Evolutionary conservation across 2,797 vertebrate genomes (phyloP).

Genomic region (Leptatherina wallacei): DNA sequence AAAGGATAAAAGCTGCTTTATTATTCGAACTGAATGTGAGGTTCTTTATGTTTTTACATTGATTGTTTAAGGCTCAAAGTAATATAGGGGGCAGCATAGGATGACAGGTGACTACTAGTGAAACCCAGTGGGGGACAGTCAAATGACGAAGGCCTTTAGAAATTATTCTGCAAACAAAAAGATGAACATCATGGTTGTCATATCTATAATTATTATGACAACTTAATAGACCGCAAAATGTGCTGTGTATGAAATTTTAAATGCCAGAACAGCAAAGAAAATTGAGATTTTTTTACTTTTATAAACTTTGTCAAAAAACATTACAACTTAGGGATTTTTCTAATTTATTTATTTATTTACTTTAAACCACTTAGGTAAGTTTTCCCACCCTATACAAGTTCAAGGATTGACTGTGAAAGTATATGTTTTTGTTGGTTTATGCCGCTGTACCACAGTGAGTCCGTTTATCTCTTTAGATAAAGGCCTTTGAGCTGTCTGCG

Average conservation of each 20-base stretch:
- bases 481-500: slow-evolving; percentile 21
- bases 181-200: not conserved
- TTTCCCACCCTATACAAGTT: not conserved
- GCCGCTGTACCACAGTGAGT: slow-evolving; percentile 40
- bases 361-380: not conserved
- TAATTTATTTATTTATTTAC: not conserved
- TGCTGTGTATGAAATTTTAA: not conserved
- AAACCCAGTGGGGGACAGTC: not conserved
- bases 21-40: not conserved
- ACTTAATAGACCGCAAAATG: not conserved
- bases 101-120: no score
- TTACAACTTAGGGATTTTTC: not conserved
- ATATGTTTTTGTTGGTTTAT: slow-evolving; percentile 34
- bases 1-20: not conserved
- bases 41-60: not conserved
- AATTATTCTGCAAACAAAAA: not conserved
- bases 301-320: not conserved
- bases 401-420: slow-evolving; percentile 30
- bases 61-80: not conserved
- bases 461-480: slow-evolving; percentile 29
- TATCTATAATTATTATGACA: not conserved
- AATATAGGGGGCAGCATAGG: not conserved
- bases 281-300: no score
- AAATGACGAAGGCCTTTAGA: not conserved
- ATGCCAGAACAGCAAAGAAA: not conserved